Evolutionary conservation across 1,140 invertebrate species (phyloP).

Genomic region (Drosophila equinoxialis): DNA sequence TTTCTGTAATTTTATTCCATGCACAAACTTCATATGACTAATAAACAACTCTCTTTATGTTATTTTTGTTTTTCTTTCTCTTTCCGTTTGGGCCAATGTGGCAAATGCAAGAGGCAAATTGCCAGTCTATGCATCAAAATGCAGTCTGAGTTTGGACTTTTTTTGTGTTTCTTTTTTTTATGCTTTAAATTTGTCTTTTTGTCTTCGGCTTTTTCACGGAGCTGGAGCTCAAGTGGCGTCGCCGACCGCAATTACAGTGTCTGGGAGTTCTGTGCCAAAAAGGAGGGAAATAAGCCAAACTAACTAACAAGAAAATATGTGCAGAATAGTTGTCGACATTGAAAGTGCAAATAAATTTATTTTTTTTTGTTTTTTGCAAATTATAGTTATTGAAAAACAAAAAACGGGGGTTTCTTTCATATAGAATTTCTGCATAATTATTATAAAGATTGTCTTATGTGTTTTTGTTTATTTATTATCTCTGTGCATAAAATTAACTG

Average conservation of each 20-base stretch:
- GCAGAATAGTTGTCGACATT: conserved; percentile 51
- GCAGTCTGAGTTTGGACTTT: conserved; percentile 34
- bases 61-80: neutral
- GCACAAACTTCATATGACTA: neutral
- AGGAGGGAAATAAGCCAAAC: neutral
- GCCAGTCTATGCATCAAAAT: conserved; percentile 41
- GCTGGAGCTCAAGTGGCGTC: conserved; percentile 31
- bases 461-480: no score
- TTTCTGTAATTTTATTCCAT: neutral
- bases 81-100: conserved; percentile 2
- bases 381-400: conserved; percentile 1
- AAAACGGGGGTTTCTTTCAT: neutral
- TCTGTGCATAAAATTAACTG: neutral
- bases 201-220: neutral
- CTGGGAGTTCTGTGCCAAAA: conserved; percentile 46
- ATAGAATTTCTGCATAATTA: neutral
- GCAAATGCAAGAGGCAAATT: conserved; percentile 23
- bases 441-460: neutral
- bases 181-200: neutral
- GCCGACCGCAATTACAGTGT: conserved; percentile 49
- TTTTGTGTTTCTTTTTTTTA: conserved; percentile 13
- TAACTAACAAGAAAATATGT: neutral
- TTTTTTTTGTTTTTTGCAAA: neutral
- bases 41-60: neutral
- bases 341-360: conserved; percentile 38